phyloP scores from a whole-genome alignment of 2,113 vertebrate genomes.

The Syrrhaptes paradoxus region DNA sequence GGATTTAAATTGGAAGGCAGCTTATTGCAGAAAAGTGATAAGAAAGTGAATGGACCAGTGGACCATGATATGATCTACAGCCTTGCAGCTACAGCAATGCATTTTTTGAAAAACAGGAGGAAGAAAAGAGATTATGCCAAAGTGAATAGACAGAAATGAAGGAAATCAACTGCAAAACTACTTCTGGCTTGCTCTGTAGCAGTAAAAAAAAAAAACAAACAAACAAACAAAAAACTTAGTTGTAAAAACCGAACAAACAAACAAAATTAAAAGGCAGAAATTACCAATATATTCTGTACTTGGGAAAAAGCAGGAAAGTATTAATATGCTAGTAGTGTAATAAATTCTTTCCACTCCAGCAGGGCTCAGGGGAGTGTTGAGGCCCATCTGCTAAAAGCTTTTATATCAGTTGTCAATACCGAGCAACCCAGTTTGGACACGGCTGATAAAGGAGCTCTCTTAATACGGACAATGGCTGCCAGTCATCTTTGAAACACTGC shows the following conservation, averaged over 20 bases:
- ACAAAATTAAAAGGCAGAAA: neutral
- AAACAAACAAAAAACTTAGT: too few species aligned
- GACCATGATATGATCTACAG: neutral
- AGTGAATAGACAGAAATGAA: neutral
- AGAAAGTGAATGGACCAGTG: neutral
- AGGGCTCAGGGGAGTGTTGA: neutral
- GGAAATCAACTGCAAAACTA: neutral
- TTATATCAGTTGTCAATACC: neutral
- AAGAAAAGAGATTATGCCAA: neutral
- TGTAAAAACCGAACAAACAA: neutral
- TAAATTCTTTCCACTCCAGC: constrained; percentile 3
- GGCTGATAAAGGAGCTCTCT: neutral
- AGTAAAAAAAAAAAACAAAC: too few species aligned
- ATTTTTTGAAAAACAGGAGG: neutral
- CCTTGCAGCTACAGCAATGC: neutral
- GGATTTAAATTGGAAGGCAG: neutral
- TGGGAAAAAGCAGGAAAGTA: neutral
- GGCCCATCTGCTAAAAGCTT: constrained; percentile 9
- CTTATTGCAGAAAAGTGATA: neutral
- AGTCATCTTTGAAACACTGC: neutral
- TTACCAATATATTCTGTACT: neutral
- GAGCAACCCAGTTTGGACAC: neutral
- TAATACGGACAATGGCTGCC: neutral
- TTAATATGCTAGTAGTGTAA: constrained; percentile 15
- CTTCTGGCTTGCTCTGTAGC: too few species aligned